Conservation (phyloP, 2,113 vertebrate genomes). For the Sylvietta virens region DNA sequence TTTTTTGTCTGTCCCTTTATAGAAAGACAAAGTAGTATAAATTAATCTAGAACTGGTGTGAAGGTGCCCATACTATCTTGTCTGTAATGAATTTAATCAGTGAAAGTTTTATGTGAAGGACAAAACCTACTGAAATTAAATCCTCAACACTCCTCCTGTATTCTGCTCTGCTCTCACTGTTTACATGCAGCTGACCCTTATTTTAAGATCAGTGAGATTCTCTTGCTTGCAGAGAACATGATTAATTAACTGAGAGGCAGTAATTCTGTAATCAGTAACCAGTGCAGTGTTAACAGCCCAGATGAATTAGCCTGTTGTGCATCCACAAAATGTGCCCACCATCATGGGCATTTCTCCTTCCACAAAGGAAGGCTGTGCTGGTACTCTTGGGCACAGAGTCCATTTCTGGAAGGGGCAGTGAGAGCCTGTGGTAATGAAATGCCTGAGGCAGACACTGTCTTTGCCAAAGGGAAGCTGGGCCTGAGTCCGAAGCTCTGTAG, state of each 20-base stretch:
- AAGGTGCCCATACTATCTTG: not conserved
- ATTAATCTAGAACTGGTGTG: not conserved
- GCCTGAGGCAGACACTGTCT: fast-evolving
- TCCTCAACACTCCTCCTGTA: not conserved
- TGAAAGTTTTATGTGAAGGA: not conserved
- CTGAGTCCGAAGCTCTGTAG: not conserved
- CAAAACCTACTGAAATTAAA: not conserved
- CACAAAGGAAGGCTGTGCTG: not conserved
- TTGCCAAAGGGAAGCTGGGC: not conserved
- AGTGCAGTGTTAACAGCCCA: not conserved
- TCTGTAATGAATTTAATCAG: not conserved
- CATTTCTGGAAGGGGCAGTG: not conserved
- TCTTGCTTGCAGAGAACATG: not conserved
- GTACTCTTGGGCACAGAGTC: not conserved
- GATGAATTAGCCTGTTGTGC: not conserved
- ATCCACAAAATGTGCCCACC: not conserved
- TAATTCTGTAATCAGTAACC: not conserved
- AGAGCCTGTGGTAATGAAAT: not conserved
- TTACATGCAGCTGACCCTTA: not conserved
- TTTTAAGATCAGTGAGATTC: not conserved
- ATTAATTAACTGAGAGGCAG: not conserved
- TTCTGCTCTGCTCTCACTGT: not conserved
- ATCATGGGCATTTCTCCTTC: not conserved
- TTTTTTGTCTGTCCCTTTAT: not conserved
- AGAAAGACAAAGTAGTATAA: not conserved